These are phyloP conservation scores for Struthidea cinerea DNA, from an alignment of 2,113 vertebrate species.

Conservation along the genomic window DNA sequence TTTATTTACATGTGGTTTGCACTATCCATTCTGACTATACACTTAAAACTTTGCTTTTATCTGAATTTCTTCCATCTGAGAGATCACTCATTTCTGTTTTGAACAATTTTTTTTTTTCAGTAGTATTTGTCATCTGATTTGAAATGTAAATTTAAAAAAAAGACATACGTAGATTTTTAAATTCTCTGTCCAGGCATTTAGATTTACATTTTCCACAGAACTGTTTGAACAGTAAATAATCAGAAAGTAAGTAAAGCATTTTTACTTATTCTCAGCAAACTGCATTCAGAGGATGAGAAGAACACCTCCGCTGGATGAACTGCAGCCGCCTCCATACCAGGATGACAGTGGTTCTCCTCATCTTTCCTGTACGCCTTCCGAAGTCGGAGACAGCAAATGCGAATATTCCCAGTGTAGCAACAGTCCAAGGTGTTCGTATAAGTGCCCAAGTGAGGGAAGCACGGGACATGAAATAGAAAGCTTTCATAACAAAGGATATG, in stretches of 20 bases:
- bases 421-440: constrained; percentile 89
- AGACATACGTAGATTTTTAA: background rate
- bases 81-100: background rate
- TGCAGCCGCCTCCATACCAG: constrained; percentile 94
- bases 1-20: background rate
- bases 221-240: background rate
- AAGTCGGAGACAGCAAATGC: constrained; percentile 89
- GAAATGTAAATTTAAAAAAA: background rate
- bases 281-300: constrained; percentile 97
- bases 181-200: background rate
- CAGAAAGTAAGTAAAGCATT: constrained; percentile 44
- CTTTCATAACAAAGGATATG: constrained; percentile 91
- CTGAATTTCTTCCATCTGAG: background rate
- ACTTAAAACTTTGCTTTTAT: background rate
- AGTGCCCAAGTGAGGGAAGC: constrained; percentile 90
- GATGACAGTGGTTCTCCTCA: constrained; percentile 94
- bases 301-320: constrained; percentile 91
- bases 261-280: constrained; percentile 79
- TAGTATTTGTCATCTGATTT: background rate
- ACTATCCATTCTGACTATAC: background rate
- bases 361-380: constrained; percentile 93
- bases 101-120: background rate
- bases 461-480: constrained; percentile 84
- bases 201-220: background rate
- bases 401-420: constrained; percentile 88